Evolutionary conservation across 2,888 invertebrate species (phyloP), one percentile per base, ranked within the genome.

Genomic region (Thymelicus acteon): DNA sequence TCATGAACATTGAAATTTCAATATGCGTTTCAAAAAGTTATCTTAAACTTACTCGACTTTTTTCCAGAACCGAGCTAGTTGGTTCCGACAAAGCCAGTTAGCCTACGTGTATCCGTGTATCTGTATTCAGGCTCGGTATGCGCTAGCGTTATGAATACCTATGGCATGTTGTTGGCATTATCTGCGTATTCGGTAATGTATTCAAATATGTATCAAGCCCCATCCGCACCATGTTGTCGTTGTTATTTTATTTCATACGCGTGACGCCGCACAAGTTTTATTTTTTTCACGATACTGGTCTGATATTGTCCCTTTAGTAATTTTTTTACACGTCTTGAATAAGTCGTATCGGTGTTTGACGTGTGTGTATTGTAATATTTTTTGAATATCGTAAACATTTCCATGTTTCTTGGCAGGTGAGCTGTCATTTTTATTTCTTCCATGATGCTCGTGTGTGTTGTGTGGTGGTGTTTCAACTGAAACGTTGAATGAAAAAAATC

Each of bases 131-230:
- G 84, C 79, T 78, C 84, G 79, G 84, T 84, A 83, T 83, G 85
- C 85, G 88, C 81, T 85, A 85, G 82, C 85, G 90, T 88, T 90
- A 92, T 93, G 92, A 93, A 91, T 92, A 90, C 89, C 90, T 89
- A 89, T 87, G 83, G 82, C 85, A 84, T 89, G 88, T 88, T 83
- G 85, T 84, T 82, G 83, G 89, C 86, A 90, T 91, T 91, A 91
- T 91, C 88, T 90, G 87, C 90, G 88, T 90, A 89, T 87, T 90
- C 87, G 77, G 92, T 93, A 92, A 93, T 93, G 85, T 93, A 93
- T 93, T 93, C 93, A 93, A 93, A 93, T 93, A 93, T 92, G 92
- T 93, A 93, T 92, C 90, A 91, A 88, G 90, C 88, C 85, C 87
- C 90, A 89, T 90, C 88, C 92, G 88, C 91, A 87, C 87, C 88